Percentiles rank a stretch among this genome's conserved stretches.
These are phyloP conservation scores for Leucophenga montana DNA, from an alignment of 2,888 invertebrate species.

Conservation along the genomic window DNA sequence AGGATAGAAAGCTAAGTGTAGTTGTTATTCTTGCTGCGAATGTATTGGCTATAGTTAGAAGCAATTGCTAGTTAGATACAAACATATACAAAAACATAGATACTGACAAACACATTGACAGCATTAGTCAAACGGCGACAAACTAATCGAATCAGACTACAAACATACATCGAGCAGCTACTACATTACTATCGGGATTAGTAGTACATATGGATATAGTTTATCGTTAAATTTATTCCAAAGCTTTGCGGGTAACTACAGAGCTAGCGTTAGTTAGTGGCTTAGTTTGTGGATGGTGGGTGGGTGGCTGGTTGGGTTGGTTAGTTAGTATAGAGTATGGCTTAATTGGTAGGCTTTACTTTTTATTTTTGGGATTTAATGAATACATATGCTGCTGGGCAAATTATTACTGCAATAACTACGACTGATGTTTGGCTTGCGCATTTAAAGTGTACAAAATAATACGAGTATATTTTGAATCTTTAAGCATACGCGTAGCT, in stretches of 20 bases:
- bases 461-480: too few species aligned
- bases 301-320: neutral
- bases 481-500: too few species aligned
- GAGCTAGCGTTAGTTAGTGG: neutral
- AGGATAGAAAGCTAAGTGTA: too few species aligned
- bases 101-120: slow-evolving; percentile 7
- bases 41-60: neutral
- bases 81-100: neutral
- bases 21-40: too few species aligned
- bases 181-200: slow-evolving; percentile 1
- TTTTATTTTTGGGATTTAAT: too few species aligned
- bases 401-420: too few species aligned
- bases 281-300: too few species aligned
- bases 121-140: slow-evolving; percentile 1
- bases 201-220: neutral
- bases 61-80: slow-evolving; percentile 2
- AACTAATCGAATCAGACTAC: slow-evolving; percentile 7
- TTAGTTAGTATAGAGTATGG: neutral
- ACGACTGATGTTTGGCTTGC: too few species aligned
- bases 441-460: too few species aligned
- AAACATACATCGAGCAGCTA: slow-evolving; percentile 10
- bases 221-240: too few species aligned
- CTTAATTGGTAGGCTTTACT: neutral
- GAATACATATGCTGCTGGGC: too few species aligned
- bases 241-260: neutral